These are phyloP conservation scores for Druceiella hillmani DNA, from an alignment of 2,888 invertebrate genomes.

Conservation along the genomic window DNA sequence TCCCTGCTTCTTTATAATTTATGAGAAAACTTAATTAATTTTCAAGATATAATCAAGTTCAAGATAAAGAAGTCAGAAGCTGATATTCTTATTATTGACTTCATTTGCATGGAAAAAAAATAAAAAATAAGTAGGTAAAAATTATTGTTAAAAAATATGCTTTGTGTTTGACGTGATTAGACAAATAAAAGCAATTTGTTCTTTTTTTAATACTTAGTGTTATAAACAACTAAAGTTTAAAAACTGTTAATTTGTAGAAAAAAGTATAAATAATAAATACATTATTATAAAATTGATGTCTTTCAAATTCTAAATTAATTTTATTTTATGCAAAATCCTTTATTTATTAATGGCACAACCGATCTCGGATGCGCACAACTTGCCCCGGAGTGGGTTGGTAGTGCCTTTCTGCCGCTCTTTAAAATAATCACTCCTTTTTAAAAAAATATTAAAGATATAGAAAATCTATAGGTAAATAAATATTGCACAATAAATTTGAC, in stretches of 20 bases:
- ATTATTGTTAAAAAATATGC: too few relatives aligned
- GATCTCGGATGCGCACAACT: slow-evolving; percentile 17
- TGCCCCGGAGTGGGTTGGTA: slow-evolving; percentile 16
- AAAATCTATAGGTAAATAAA: slow-evolving; percentile 4
- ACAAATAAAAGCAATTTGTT: background rate
- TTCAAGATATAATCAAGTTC: too few relatives aligned
- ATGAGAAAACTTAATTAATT: too few relatives aligned
- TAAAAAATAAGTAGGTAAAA: too few relatives aligned
- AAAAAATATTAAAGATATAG: background rate
- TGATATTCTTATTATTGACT: too few relatives aligned
- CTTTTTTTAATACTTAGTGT: too few relatives aligned
- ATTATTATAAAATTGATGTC: slow-evolving; percentile 5
- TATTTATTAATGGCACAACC: slow-evolving; percentile 13
- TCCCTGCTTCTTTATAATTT: too few relatives aligned
- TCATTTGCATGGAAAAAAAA: too few relatives aligned
- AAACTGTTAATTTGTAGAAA: slow-evolving; percentile 2
- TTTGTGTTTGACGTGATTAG: too few relatives aligned
- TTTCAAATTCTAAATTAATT: slow-evolving; percentile 8
- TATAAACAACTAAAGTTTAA: slow-evolving; percentile 2
- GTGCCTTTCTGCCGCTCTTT: slow-evolving; percentile 12
- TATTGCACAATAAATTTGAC: slow-evolving; percentile 14
- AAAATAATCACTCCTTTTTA: too few relatives aligned
- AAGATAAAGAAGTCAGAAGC: too few relatives aligned
- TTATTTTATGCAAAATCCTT: slow-evolving; percentile 8
- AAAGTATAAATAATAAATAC: too few relatives aligned